Evolutionary conservation across 2,113 vertebrate species (phyloP), one percentile per base, ranked within the genome.

Genomic region (Myiozetetes cayanensis): DNA sequence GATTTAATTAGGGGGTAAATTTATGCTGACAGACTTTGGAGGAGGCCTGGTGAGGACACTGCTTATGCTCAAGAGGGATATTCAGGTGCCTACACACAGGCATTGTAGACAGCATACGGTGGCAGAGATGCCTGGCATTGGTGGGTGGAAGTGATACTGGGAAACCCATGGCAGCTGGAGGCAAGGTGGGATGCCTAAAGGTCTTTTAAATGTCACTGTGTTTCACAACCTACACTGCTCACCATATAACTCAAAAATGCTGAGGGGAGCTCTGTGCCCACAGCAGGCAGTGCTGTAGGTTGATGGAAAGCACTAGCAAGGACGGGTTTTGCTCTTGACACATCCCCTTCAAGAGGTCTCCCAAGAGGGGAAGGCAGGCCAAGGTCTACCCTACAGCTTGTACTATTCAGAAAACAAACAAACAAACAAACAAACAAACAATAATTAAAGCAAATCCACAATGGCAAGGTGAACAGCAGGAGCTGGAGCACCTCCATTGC

Each of bases 21-120:
- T 50, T 78, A 37, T 46, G 30, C 16, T 50, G 72, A 55, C 21
- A 74, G 58, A n/a, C 31, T 68, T 73, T 12, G 37, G n/a, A 58
- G 43, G 28, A 76, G 37, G 31, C 13, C 28, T 85, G 50, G 25
- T 1, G 4, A 79, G 44, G 44, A 27, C 47, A 55, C 27, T 87
- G 53, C 58, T 63, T 74, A 19, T 17, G 14, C 30, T 75, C 55
- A 59, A 41, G 6, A 30, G 41, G 59, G 30, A 24, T 35, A 11
- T 74, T 71, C 72, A n/a, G 43, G 33, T 71, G 18, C 33, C 71
- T 94, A 27, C n/a, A 56, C 9, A 22, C 14, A 58, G 46, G 5
- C 9, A 24, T 46, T 0, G 2, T 43, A 63, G 63, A 4, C 23
- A 67, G 0, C 3, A 5, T 17, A 2, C 5, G 23, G 46, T 22